Evolutionary conservation across 1,140 invertebrate species (phyloP), one percentile per base, ranked within the genome.

Genomic region (Lineus longissimus): DNA sequence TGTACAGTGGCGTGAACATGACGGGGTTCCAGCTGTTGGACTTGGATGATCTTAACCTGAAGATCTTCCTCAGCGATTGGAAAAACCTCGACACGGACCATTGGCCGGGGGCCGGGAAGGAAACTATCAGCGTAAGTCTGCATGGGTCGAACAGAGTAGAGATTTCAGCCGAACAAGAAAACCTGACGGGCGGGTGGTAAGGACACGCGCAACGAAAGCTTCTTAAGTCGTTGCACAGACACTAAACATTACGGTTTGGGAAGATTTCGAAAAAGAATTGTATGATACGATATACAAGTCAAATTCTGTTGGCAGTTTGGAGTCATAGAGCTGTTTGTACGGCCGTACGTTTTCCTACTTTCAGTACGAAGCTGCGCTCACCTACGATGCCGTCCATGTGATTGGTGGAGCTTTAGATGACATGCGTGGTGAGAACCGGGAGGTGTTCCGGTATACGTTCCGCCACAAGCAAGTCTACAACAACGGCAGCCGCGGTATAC

Each of bases 1-100:
- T 75, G 57, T 78, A 81, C 58, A 80, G 81, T 27, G 78, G 80
- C 31, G 82, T 81, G 17, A 82, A 82, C 62, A 78, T 82, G 13
- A 81, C 79, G 9, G 81, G 81, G 0, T 82, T 82, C 62, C 80
- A 82, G 55, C 61, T 80, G 15, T 61, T 80, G 13, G 69, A 73
- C 41, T 64, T 64, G n/a, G 61, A 72, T 40, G 68, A 69, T 33
- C 30, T 60, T 36, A 63, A 67, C 31, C 55, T 73, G 19, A 29
- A 51, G n/a, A 56, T 65, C 22, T 67, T 70, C 43, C 51, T 68
- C 17, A 55, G 59, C 54, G 59, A 60, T 22, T 67, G 62, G 62
- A 60, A 61, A 15, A 59, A 47, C 4, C n/a, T 58, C 15, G 29
- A 55, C 60, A 61, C 57, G 54, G 57, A 15, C 40, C 58, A 11